Evolutionary conservation across 2,888 invertebrate species (phyloP), one percentile per base, ranked within the genome.

Genomic region (Caenorhabditis drosophilae): DNA sequence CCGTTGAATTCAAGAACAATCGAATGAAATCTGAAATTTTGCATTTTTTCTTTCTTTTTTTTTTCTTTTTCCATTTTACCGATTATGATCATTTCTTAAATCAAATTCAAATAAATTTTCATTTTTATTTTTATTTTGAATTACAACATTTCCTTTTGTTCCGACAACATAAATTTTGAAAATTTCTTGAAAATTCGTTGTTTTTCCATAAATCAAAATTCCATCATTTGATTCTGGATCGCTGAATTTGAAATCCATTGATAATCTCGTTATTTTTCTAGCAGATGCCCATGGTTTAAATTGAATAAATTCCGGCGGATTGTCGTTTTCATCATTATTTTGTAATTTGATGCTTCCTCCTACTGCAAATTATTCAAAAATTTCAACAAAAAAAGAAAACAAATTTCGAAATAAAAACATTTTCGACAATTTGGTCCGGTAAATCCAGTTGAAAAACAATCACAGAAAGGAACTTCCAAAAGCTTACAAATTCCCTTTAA

Each of bases 371-470:
- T n/a, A n/a, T n/a, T n/a, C n/a, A n/a, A n/a, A n/a, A n/a, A n/a
- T n/a, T n/a, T n/a, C n/a, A n/a, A n/a, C n/a, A n/a, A n/a, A n/a
- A n/a, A n/a, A n/a, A n/a, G n/a, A n/a, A n/a, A n/a, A n/a, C n/a
- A n/a, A n/a, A n/a, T n/a, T n/a, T n/a, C n/a, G n/a, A n/a, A n/a
- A n/a, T n/a, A n/a, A n/a, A n/a, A n/a, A 75, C 75, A 58, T 42
- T 45, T 41, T 46, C 62, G 55, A 53, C 75, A 76, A 44, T 68
- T 76, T 15, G 71, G 70, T 20, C 75, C 75, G 4, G 73, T 52
- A 44, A 57, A 61, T 22, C 61, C 68, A 0, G 75, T 76, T 4
- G 50, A 52, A 48, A 59, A 76, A 41, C 75, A 76, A 45, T 76
- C 73, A 47, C 75, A 76, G 4, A 64, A 60, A 12, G 73, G 55